Conservation (phyloP, 1,140 invertebrate species). For the Melipona quadrifasciata region DNA sequence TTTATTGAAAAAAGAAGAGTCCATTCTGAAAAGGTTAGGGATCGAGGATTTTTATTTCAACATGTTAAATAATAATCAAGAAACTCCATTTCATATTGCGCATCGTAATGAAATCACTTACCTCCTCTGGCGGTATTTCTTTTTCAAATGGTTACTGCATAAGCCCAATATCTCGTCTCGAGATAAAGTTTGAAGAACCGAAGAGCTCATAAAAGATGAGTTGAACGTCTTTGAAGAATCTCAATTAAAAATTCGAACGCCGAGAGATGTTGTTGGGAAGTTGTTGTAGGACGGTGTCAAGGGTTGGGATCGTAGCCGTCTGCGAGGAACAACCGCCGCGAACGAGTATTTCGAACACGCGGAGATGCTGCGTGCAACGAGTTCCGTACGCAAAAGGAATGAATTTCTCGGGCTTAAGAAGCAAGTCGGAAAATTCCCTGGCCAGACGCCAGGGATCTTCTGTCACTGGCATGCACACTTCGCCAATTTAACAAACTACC, state of each 20-base stretch:
- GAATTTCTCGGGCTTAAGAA: constrained; percentile 45
- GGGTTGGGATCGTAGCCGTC: not conserved
- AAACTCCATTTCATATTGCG: not conserved
- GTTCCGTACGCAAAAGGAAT: constrained; percentile 27
- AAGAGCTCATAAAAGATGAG: not conserved
- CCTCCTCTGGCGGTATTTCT: not conserved
- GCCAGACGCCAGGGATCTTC: constrained; percentile 45
- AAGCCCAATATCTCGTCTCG: not conserved
- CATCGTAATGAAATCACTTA: not conserved
- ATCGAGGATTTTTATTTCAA: not conserved
- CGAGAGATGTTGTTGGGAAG: not conserved
- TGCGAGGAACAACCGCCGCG: not conserved
- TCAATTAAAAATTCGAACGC: not conserved
- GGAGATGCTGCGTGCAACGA: not conserved
- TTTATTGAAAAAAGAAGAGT: not conserved
- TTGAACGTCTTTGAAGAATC: not conserved
- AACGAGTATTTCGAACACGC: constrained; percentile 26
- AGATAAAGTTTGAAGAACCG: not conserved
- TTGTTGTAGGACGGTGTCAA: not conserved
- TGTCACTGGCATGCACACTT: constrained; percentile 7
- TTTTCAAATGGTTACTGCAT: not conserved
- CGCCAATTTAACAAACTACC: constrained; percentile 44
- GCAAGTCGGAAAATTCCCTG: constrained; percentile 54
- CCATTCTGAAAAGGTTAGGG: not conserved
- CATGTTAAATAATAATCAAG: too few relatives aligned